These are phyloP conservation scores for Helostoma temminkii DNA, from an alignment of 2,797 vertebrate genomes.

Conservation along the genomic window DNA sequence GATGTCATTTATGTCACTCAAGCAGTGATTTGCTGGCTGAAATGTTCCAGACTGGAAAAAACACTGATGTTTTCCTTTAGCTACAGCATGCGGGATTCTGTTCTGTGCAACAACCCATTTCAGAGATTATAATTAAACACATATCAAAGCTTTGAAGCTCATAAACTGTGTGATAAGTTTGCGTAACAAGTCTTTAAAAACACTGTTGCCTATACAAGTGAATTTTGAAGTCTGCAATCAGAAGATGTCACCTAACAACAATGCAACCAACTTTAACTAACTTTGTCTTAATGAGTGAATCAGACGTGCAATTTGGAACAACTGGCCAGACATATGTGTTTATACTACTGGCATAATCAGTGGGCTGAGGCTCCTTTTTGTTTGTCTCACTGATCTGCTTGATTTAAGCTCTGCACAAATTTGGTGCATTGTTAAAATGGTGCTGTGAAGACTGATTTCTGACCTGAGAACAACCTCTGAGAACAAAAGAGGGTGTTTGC, in stretches of 20 bases:
- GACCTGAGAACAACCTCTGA: not conserved
- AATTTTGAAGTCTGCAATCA: conserved; percentile 6
- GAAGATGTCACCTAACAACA: conserved; percentile 15
- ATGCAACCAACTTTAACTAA: not conserved
- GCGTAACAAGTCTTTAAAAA: conserved; percentile 8
- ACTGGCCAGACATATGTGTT: conserved; percentile 29
- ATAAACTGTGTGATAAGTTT: conserved; percentile 18
- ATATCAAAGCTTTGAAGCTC: conserved; percentile 21
- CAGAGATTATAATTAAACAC: conserved; percentile 36
- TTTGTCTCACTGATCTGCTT: conserved; percentile 40
- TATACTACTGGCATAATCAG: conserved; percentile 25
- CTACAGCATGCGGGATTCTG: conserved; percentile 2
- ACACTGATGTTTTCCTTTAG: conserved; percentile 42
- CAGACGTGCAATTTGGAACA: not conserved
- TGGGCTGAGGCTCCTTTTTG: conserved; percentile 9
- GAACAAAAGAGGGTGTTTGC: conserved; percentile 10
- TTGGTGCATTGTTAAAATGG: not conserved
- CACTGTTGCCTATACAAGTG: conserved; percentile 1
- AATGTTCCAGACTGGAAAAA: conserved; percentile 15
- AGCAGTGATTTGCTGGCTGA: conserved; percentile 23
- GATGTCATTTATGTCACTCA: conserved; percentile 33
- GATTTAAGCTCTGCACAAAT: conserved; percentile 5
- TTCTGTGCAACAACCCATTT: conserved; percentile 20
- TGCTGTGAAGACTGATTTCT: not conserved
- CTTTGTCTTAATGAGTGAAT: not conserved